A percentile compares a stretch with the other conserved stretches of the same genome.
These are phyloP conservation scores for Callipepla californica DNA, from an alignment of 2,113 vertebrate genomes.

Conservation along the genomic window DNA sequence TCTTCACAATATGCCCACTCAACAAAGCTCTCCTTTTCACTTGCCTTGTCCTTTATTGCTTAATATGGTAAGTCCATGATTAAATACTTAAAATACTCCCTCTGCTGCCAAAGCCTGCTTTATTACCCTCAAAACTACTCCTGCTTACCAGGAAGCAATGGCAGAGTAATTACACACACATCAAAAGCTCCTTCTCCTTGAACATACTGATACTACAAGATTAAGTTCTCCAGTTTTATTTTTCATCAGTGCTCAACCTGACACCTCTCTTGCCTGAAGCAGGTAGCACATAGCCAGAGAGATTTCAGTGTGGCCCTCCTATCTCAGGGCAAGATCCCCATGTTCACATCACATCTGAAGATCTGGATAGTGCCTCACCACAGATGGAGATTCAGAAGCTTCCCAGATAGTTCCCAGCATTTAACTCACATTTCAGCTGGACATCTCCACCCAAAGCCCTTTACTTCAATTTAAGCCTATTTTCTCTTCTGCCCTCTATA, in stretches of 20 bases:
- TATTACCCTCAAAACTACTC: background rate
- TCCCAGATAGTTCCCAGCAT: background rate
- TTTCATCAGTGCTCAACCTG: background rate
- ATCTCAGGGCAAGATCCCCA: background rate
- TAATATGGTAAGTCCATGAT: background rate
- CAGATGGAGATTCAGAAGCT: background rate
- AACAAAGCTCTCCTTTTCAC: background rate
- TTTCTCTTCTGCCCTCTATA: background rate
- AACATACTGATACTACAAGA: accelerated
- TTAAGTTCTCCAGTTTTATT: background rate
- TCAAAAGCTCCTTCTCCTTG: background rate
- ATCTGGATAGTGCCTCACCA: background rate
- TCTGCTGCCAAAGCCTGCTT: background rate
- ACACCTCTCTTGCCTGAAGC: background rate
- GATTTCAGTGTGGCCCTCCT: background rate
- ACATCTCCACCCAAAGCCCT: background rate
- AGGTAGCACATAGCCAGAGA: background rate
- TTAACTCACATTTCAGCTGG: background rate
- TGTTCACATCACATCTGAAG: accelerated
- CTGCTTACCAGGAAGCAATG: accelerated
- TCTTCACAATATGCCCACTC: background rate
- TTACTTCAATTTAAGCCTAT: background rate
- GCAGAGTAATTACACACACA: background rate
- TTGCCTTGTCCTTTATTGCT: background rate
- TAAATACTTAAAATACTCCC: background rate